Percentiles rank a stretch among this genome's conserved stretches.
These are phyloP conservation scores for Uria lomvia DNA, from an alignment of 2,113 vertebrate species.

Conservation along the genomic window DNA sequence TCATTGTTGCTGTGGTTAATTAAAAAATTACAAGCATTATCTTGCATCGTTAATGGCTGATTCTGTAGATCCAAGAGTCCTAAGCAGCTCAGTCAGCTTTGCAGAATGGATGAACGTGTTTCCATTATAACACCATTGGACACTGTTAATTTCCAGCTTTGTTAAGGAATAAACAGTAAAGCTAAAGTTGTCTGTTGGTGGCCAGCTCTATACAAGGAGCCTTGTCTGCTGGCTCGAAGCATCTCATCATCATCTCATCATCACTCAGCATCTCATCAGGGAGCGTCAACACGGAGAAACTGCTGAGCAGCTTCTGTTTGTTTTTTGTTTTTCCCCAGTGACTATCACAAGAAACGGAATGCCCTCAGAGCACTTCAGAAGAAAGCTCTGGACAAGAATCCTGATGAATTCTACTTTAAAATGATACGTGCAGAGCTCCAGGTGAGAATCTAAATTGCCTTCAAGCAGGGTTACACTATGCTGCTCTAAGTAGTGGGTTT, in stretches of 20 bases:
- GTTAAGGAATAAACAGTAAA: not conserved
- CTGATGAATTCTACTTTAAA: constrained; percentile 95
- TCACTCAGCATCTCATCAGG: fast-evolving
- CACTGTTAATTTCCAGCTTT: fast-evolving
- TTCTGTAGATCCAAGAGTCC: not conserved
- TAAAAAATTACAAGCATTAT: fast-evolving
- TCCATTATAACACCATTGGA: fast-evolving
- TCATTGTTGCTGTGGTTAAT: fast-evolving
- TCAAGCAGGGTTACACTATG: not conserved
- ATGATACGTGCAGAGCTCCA: constrained; percentile 86
- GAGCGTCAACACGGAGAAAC: fast-evolving
- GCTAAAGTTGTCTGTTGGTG: fast-evolving
- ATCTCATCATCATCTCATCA: too few relatives aligned
- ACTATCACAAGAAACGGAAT: constrained; percentile 91
- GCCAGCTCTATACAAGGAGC: fast-evolving
- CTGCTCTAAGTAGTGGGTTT: not conserved
- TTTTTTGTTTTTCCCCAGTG: constrained; percentile 64
- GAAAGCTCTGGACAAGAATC: constrained; percentile 94
- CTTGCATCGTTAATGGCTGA: fast-evolving
- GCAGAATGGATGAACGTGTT: fast-evolving
- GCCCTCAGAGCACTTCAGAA: constrained; percentile 85
- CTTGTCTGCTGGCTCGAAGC: not conserved
- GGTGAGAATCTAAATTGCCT: constrained; percentile 53
- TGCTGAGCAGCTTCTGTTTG: not conserved
- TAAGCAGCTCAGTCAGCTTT: not conserved